Evolutionary conservation across 2,113 vertebrate genomes (phyloP).

Genomic region (Benitochromis conjunctus): DNA sequence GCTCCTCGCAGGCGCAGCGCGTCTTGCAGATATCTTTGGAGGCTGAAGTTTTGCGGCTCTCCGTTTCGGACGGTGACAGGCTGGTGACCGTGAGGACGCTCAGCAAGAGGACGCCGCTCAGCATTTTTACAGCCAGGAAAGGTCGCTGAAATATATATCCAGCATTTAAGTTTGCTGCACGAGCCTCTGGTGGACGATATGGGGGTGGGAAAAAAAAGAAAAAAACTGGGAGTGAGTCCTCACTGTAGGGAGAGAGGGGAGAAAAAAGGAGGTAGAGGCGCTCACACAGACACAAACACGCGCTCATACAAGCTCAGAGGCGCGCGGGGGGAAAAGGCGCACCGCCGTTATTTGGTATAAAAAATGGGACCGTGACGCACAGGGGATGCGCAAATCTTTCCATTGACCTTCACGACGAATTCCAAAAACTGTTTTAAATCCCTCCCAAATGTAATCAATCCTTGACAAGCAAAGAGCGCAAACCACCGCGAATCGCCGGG

Average conservation of each 20-base stretch:
- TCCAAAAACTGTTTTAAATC: conserved; percentile 9
- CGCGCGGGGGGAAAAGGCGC: not conserved
- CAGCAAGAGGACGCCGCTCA: conserved; percentile 90
- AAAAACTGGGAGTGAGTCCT: conserved; percentile 21
- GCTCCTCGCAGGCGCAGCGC: conserved; percentile 93
- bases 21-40: conserved; percentile 94
- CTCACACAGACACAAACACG: not conserved
- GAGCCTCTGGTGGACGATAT: conserved; percentile 8
- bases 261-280: conserved; percentile 1
- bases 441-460: not conserved
- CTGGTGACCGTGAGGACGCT: conserved; percentile 90
- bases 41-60: conserved; percentile 91
- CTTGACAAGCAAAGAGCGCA: not conserved
- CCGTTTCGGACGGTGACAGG: conserved; percentile 81
- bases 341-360: conserved; percentile 13
- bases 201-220: not conserved
- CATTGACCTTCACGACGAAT: conserved; percentile 60
- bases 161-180: conserved; percentile 62
- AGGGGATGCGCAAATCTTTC: conserved; percentile 46
- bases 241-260: not conserved
- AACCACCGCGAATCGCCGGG: conserved; percentile 21
- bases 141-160: conserved; percentile 54
- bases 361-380: conserved; percentile 42
- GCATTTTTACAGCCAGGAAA: conserved; percentile 84
- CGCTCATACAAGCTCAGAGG: not conserved